Evolutionary conservation across 2,888 invertebrate species (phyloP).

Genomic region (Ryuthela nishihirai): DNA sequence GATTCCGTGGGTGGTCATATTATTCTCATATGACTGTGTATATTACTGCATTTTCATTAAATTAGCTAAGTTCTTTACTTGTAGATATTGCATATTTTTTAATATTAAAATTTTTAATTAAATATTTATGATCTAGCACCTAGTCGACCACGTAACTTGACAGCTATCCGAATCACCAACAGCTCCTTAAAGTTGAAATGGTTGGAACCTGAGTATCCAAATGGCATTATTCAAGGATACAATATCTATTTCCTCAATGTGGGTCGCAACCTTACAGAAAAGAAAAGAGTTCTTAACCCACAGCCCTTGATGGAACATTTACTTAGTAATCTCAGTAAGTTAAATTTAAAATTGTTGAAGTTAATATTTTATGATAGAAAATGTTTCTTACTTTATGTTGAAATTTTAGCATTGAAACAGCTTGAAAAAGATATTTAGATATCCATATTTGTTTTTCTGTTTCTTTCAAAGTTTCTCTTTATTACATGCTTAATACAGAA

Average conservation of each 20-base stretch:
- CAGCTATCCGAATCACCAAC: conserved; percentile 69
- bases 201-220: conserved; percentile 67
- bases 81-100: too few species aligned
- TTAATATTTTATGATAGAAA: too few species aligned
- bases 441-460: too few species aligned
- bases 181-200: conserved; percentile 74
- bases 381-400: too few species aligned
- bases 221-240: conserved; percentile 71
- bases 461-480: too few species aligned
- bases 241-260: conserved; percentile 64
- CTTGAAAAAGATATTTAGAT: too few species aligned
- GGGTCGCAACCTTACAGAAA: conserved; percentile 63
- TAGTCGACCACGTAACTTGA: conserved; percentile 74
- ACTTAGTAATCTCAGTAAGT: conserved; percentile 63
- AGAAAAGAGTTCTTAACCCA: conserved; percentile 55
- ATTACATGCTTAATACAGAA: too few species aligned
- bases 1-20: too few species aligned
- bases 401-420: too few species aligned
- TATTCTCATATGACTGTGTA: too few species aligned
- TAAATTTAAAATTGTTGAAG: neutral
- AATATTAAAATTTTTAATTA: neutral
- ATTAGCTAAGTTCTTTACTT: too few species aligned
- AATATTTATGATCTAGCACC: conserved; percentile 58
- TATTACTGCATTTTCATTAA: too few species aligned
- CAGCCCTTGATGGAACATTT: conserved; percentile 56